These are phyloP conservation scores for Tenodera sinensis DNA, from an alignment of 2,888 invertebrate species.

Conservation along the genomic window DNA sequence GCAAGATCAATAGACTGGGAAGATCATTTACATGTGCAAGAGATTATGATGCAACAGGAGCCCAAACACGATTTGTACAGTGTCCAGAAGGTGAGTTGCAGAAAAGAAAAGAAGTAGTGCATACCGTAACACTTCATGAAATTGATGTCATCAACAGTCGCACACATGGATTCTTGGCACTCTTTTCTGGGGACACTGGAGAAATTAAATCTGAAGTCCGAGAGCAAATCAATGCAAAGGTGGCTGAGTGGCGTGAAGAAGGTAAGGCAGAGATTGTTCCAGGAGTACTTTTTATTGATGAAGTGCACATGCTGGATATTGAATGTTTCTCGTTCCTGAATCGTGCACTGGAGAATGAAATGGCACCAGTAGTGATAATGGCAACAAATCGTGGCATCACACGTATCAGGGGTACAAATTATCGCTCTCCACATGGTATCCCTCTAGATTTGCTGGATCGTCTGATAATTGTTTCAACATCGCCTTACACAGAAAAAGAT, in stretches of 20 bases:
- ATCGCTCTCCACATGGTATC: conserved; percentile 94
- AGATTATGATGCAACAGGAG: conserved; percentile 96
- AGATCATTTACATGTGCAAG: conserved; percentile 93
- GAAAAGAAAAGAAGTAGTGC: conserved; percentile 95
- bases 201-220: conserved; percentile 97
- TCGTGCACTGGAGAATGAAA: conserved; percentile 93
- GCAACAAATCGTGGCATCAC: conserved; percentile 96
- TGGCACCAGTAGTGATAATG: conserved; percentile 97
- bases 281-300: conserved; percentile 95
- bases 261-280: conserved; percentile 99
- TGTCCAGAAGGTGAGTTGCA: conserved; percentile 98
- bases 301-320: conserved; percentile 98
- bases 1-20: conserved; percentile 85
- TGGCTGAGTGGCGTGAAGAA: conserved; percentile 98
- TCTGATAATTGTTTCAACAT: conserved; percentile 90
- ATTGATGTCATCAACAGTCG: conserved; percentile 98
- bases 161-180: conserved; percentile 93
- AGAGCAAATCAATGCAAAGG: conserved; percentile 96
- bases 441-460: conserved; percentile 94
- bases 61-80: conserved; percentile 81
- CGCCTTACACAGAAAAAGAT: conserved; percentile 84
- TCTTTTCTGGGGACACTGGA: conserved; percentile 98
- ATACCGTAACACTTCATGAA: conserved; percentile 98
- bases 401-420: conserved; percentile 89
- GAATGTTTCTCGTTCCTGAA: conserved; percentile 99